Evolutionary conservation across 2,888 invertebrate species (phyloP).

Genomic region (Carterocephalus palaemon): DNA sequence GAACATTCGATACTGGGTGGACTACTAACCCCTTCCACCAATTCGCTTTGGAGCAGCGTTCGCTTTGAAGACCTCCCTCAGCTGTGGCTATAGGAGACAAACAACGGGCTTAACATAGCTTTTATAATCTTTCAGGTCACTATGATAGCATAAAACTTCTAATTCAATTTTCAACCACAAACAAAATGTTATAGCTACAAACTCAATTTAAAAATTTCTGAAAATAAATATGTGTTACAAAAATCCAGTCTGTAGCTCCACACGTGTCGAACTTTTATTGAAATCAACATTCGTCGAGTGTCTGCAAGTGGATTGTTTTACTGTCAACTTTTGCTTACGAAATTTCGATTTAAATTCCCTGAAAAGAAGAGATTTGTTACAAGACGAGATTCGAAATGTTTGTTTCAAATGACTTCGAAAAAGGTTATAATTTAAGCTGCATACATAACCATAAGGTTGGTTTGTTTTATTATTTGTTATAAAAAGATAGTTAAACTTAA

Average conservation of each 20-base stretch:
- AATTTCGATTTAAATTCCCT: slow-evolving; percentile 18
- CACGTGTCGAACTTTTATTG: slow-evolving; percentile 22
- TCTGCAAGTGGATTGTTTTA: slow-evolving; percentile 14
- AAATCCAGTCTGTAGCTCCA: background rate
- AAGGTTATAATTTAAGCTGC: too few species aligned
- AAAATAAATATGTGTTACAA: slow-evolving; percentile 9
- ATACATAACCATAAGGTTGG: too few species aligned
- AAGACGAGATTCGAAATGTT: background rate
- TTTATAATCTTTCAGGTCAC: too few species aligned
- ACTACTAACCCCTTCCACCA: too few species aligned
- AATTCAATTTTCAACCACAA: background rate
- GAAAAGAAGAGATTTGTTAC: slow-evolving; percentile 11
- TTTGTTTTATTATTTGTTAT: too few species aligned
- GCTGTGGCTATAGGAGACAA: too few species aligned
- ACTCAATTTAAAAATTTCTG: slow-evolving; percentile 2
- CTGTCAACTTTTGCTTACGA: slow-evolving; percentile 19
- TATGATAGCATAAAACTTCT: background rate
- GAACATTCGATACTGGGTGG: too few species aligned
- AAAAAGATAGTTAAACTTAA: too few species aligned
- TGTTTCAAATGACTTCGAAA: background rate
- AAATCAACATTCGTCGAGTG: slow-evolving; percentile 18
- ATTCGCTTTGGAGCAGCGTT: too few species aligned
- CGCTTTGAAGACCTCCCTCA: too few species aligned
- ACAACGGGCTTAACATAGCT: too few species aligned
- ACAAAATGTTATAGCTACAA: slow-evolving; percentile 1